Base-by-base conservation (phyloP, 1,140 invertebrate species). In the Trichoplusia ni region DNA sequence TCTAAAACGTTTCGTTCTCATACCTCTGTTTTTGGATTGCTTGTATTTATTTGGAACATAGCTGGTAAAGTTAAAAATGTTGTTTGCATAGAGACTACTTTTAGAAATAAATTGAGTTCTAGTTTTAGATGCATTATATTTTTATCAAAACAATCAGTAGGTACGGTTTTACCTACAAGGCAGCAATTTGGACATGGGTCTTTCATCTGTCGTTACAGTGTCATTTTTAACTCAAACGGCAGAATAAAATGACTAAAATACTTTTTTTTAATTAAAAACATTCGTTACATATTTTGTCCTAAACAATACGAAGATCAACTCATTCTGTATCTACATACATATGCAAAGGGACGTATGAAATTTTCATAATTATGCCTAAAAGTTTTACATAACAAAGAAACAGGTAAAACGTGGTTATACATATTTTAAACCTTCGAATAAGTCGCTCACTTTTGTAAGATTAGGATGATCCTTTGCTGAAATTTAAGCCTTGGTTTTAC, bases 351-450 rank as follows among this genome's bases (percentile, higher is more conserved):
- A 49, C 29, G 25, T 27, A n/a, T 4, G 13, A 49, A 29, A 49
- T 16, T 51, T 29, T 47, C 13, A 29, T 47, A 47, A 47, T 47
- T 47, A 47, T 47, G 11, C 47, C 47, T 21, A 51, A 14, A 51
- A 51, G 46, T 51, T 51, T 51, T 11, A 51, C 47, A 51, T 51
- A 35, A 51, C 35, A 35, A 51, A 51, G 47, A 51, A 51, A 21
- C 29, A 35, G 47, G n/a, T 9, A 21, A 13, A 51, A 35, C 7
- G 47, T 33, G 47, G 16, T 16, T 13, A 23, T 35, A 29, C 47
- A 51, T 35, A 51, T 49, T 49, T 29, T 49, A 25, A 9, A 9
- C 46, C 27, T 49, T n/a, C n/a, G n/a, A 49, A 49, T 49, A 49
- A 49, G 13, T 49, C 18, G 46, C 46, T 8, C 25, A 27, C 46